A percentile compares a stretch with the other conserved stretches of the same genome.
Conservation (phyloP, 2,113 vertebrate species). For the Morone chrysops region DNA sequence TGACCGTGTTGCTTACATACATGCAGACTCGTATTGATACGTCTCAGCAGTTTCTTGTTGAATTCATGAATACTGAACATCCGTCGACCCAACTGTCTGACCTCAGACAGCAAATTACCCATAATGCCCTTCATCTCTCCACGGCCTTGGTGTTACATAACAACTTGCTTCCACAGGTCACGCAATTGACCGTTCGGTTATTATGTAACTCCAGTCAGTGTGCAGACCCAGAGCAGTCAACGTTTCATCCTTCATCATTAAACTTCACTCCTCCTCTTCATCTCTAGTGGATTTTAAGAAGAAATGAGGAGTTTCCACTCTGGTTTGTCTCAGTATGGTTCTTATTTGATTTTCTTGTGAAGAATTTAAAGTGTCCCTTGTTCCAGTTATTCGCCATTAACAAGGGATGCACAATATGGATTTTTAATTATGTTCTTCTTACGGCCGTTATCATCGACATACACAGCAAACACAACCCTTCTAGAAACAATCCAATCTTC, state of each 20-base stretch:
- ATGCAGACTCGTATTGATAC: not conserved
- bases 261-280: not conserved
- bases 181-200: not conserved
- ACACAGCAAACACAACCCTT: too few relatives aligned
- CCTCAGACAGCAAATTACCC: slow-evolving; percentile 20
- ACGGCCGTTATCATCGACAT: too few relatives aligned
- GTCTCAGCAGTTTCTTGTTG: not conserved
- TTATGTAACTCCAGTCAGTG: slow-evolving; percentile 21
- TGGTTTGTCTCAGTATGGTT: not conserved
- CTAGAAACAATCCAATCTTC: too few relatives aligned
- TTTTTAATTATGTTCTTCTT: too few relatives aligned
- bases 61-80: not conserved
- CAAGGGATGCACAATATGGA: too few relatives aligned
- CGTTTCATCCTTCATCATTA: not conserved
- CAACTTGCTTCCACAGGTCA: not conserved
- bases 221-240: not conserved
- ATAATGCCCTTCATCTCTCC: slow-evolving; percentile 17
- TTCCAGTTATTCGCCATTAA: too few relatives aligned
- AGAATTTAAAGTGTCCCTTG: slow-evolving; percentile 4
- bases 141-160: slow-evolving; percentile 35
- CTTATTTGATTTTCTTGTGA: not conserved
- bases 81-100: not conserved
- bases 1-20: too few relatives aligned
- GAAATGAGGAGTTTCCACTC: not conserved
- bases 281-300: not conserved